Base-by-base conservation (phyloP, 2,888 invertebrate genomes). In the Smittia aterrima region DNA sequence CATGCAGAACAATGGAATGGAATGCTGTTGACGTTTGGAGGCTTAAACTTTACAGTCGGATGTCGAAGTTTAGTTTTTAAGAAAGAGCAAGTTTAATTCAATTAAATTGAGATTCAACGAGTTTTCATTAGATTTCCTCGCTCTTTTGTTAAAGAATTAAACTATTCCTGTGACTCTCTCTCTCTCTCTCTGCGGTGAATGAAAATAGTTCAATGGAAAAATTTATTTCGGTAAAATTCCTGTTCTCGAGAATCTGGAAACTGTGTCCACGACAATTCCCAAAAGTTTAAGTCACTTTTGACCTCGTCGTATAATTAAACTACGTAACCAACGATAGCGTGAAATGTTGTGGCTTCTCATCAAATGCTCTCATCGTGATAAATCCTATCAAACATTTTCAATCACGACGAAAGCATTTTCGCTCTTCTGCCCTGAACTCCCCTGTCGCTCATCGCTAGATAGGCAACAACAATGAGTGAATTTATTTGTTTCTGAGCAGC, bases 301-400 rank as follows among this genome's bases (percentile, higher is more conserved):
- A 6, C 32, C 32, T 6, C 32, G 13, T n/a, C 47, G 11, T n/a
- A 47, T 47, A 47, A 47, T 47, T 47, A 13, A 47, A 47, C 47
- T 47, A 16, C 11, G 11, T 6, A 47, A 11, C 47, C 47, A 16
- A 47, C 47, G 11, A 47, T 9, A 47, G 47, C 3, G 47, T 47
- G 47, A 47, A 47, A 47, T 47, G 47, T n/a, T 47, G 13, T 47
- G 47, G 13, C 13, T 16, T n/a, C n/a, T n/a, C n/a, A 47, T 13
- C 16, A 6, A 6, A 16, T 47, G 13, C 11, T 47, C 11, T 47
- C n/a, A 47, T 32, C 47, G 47, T 11, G 4, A 38, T 38, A 11
- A 38, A 38, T n/a, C 47, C 2, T 47, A 47, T 47, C 47, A 47
- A 47, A 58, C 58, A 58, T 58, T 58, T 58, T 58, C 58, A 58